Conservation (phyloP, 2,113 vertebrate species). For the Gallinago media region DNA sequence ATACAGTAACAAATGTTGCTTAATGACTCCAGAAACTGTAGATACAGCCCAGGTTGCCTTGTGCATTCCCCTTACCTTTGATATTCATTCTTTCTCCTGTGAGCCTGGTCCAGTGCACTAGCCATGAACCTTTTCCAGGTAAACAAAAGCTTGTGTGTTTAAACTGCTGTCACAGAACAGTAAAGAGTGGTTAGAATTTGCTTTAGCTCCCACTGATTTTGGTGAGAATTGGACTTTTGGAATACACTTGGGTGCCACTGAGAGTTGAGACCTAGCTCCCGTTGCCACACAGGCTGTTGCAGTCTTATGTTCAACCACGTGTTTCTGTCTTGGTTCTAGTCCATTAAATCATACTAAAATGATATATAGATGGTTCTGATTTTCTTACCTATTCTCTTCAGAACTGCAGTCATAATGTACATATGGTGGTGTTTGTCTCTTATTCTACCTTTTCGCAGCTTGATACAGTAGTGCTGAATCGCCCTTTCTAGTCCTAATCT, state of each 20-base stretch:
- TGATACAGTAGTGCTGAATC: not conserved
- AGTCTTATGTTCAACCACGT: not conserved
- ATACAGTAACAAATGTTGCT: not conserved
- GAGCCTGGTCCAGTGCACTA: not conserved
- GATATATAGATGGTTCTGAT: not conserved
- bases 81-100: not conserved
- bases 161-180: not conserved
- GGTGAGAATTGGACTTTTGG: not conserved
- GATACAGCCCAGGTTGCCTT: not conserved
- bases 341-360: not conserved
- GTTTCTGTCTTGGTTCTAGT: not conserved
- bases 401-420: not conserved
- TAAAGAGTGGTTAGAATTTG: not conserved
- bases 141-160: not conserved
- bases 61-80: not conserved
- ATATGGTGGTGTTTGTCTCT: not conserved
- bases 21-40: not conserved
- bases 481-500: not conserved
- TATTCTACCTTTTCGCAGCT: not conserved
- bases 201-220: not conserved
- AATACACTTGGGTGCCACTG: not conserved
- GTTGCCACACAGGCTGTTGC: not conserved
- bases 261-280: not conserved
- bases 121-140: constrained; percentile 8
- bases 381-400: not conserved